Percentiles rank a stretch among this genome's conserved stretches.
phyloP scores from a whole-genome alignment of 2,888 invertebrate species.

The Phymatocera aterrima region DNA sequence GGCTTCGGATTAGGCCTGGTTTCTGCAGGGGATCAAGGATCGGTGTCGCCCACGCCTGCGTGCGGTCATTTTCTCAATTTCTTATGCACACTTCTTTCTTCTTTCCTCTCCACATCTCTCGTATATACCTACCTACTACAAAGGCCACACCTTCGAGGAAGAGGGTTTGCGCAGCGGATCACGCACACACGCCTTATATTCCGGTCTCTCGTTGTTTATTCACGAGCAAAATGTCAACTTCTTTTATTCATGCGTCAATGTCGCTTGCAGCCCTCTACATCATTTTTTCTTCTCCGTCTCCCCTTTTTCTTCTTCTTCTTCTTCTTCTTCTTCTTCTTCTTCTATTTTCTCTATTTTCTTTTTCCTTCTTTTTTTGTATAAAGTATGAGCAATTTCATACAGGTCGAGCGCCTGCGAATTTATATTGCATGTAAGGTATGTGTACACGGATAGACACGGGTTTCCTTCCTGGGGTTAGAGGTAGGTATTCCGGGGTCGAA shows the following conservation, averaged over 20 bases:
- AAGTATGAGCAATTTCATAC: slow-evolving; percentile 65
- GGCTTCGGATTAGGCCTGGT: slow-evolving; percentile 26
- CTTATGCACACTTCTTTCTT: slow-evolving; percentile 50
- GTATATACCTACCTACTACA: background rate
- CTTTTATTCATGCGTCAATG: slow-evolving; percentile 57
- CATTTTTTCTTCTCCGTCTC: slow-evolving; percentile 16
- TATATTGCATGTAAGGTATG: slow-evolving; percentile 13
- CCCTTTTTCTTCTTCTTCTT: slow-evolving; percentile 41
- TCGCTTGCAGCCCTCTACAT: slow-evolving; percentile 2
- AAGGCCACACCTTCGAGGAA: slow-evolving; percentile 37
- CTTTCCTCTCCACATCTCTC: background rate
- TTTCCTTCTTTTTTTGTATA: slow-evolving; percentile 54
- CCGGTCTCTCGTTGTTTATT: slow-evolving; percentile 62
- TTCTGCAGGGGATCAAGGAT: slow-evolving; percentile 10
- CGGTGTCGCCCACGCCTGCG: slow-evolving; percentile 41
- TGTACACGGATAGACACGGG: background rate
- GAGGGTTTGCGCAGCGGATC: slow-evolving; percentile 31
- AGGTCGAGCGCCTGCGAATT: slow-evolving; percentile 38
- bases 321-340: slow-evolving; percentile 49
- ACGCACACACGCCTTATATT: slow-evolving; percentile 48
- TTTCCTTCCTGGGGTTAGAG: background rate
- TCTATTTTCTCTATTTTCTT: too few species aligned
- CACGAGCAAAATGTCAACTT: slow-evolving; percentile 54
- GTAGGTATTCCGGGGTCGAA: background rate
- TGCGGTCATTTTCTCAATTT: slow-evolving; percentile 41